Evolutionary conservation across 2,888 invertebrate genomes (phyloP).

Genomic region (Brachycybe producta): DNA sequence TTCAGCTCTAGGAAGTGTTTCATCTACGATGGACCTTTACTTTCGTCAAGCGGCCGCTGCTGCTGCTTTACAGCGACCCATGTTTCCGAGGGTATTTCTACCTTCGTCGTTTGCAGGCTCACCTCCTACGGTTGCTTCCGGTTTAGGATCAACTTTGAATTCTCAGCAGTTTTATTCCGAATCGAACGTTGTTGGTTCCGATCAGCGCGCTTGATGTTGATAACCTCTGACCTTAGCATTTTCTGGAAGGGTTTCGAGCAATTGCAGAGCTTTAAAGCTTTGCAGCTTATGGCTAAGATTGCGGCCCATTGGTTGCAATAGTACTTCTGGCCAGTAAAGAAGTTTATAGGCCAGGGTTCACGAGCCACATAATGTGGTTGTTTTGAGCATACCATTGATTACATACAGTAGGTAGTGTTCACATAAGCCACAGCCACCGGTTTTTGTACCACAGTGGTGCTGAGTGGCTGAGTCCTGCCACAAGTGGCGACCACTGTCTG

Average conservation of each 20-base stretch:
- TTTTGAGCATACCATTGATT: too few species aligned
- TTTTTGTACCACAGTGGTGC: too few species aligned
- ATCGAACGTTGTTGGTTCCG: conserved; percentile 1
- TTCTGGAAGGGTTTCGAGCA: neutral
- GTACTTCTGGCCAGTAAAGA: too few species aligned
- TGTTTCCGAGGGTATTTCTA: conserved; percentile 18
- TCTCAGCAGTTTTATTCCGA: conserved; percentile 6
- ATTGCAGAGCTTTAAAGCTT: too few species aligned
- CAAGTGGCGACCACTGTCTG: too few species aligned
- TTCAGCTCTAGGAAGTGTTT: conserved; percentile 26
- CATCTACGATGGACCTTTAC: conserved; percentile 24
- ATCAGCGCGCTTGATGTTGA: conserved; percentile 15
- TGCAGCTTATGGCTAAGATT: too few species aligned
- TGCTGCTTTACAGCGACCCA: conserved; percentile 18
- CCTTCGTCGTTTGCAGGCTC: conserved; percentile 10
- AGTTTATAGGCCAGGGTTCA: too few species aligned
- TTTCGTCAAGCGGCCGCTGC: conserved; percentile 25
- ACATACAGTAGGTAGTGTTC: too few species aligned
- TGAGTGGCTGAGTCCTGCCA: too few species aligned
- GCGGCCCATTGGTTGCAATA: too few species aligned
- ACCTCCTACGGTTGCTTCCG: neutral
- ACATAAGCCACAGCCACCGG: too few species aligned
- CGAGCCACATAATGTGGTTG: too few species aligned
- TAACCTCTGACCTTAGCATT: neutral
- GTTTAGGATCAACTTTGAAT: neutral